Evolutionary conservation across 2,797 vertebrate species (phyloP).

Genomic region (Chrysocyon brachyurus): DNA sequence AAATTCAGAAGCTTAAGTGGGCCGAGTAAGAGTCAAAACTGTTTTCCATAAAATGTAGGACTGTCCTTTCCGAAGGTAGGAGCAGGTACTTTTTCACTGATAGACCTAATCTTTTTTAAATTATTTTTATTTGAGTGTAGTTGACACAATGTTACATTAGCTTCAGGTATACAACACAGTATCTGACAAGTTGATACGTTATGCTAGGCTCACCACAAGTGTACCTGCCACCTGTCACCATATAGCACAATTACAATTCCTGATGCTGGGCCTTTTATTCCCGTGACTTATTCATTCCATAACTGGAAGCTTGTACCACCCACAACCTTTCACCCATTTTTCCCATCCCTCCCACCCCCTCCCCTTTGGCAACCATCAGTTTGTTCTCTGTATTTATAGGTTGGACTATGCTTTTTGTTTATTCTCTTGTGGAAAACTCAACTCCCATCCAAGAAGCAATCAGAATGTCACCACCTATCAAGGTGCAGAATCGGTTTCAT

Average conservation of each 20-base stretch:
- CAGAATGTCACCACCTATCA: background rate
- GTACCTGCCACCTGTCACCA: background rate
- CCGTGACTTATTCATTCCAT: background rate
- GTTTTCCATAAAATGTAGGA: background rate
- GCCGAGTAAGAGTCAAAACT: background rate
- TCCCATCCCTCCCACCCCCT: background rate
- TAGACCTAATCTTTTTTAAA: background rate
- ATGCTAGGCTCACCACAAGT: background rate
- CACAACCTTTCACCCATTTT: background rate
- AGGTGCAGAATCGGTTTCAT: background rate
- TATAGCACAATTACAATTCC: background rate
- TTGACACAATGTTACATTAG: background rate
- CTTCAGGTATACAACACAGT: background rate
- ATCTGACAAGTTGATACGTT: background rate
- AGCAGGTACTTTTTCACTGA: background rate
- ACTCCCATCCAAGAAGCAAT: background rate
- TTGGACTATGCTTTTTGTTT: background rate
- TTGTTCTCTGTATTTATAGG: background rate
- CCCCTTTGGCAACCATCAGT: background rate
- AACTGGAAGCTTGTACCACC: background rate
- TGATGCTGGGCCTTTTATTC: background rate
- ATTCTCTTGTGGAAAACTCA: background rate
- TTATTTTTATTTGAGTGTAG: background rate
- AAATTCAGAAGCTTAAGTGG: background rate
- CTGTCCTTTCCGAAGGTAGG: background rate